These are phyloP conservation scores for Noctua fimbriata DNA, from an alignment of 2,888 invertebrate species.

Conservation along the genomic window DNA sequence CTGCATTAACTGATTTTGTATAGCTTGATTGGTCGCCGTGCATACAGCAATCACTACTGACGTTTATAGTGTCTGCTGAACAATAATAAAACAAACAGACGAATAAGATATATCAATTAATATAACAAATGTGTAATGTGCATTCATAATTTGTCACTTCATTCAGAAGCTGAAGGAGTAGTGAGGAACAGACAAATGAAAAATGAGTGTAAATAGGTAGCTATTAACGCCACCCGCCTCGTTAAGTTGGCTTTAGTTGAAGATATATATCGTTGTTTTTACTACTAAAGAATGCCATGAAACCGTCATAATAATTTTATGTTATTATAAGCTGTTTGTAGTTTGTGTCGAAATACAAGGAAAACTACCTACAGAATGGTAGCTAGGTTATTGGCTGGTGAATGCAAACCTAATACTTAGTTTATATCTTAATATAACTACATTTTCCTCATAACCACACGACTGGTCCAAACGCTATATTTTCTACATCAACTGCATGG, in stretches of 20 bases:
- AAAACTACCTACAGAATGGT: constrained; percentile 5
- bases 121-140: not conserved
- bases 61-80: not conserved
- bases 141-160: not conserved
- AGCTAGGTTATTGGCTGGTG: constrained; percentile 11
- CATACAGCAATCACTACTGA: not conserved
- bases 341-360: constrained; percentile 21
- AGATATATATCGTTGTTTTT: not conserved
- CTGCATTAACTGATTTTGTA: too few species aligned
- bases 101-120: not conserved
- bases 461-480: constrained; percentile 34
- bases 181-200: not conserved
- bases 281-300: not conserved
- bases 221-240: constrained; percentile 3
- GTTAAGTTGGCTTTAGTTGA: not conserved
- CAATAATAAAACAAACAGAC: not conserved
- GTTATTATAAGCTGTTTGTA: not conserved
- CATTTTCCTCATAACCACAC: not conserved
- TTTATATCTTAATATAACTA: constrained; percentile 23
- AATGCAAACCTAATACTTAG: constrained; percentile 12
- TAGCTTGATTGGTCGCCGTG: too few species aligned
- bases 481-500: constrained; percentile 28
- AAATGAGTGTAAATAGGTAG: not conserved
- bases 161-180: not conserved
- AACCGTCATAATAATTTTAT: not conserved